Conservation (phyloP, 2,888 invertebrate genomes). For the Tuta absoluta region DNA sequence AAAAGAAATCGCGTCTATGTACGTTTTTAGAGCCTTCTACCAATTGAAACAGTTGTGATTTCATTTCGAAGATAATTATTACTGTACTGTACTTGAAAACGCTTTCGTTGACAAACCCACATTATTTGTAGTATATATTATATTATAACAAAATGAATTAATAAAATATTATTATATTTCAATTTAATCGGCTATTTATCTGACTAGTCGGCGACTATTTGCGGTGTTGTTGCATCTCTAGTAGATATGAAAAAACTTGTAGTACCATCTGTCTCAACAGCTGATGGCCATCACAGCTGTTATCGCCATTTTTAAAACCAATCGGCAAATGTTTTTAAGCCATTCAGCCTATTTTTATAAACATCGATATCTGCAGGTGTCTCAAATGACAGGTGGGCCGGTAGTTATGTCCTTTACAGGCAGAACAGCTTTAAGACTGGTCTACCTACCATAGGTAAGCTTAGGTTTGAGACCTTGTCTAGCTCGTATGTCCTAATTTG, state of each 20-base stretch:
- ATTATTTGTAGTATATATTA: too few relatives aligned
- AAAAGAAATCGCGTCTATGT: too few relatives aligned
- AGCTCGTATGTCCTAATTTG: conserved; percentile 16
- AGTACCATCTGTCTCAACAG: not conserved
- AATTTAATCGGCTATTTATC: too few relatives aligned
- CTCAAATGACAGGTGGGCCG: conserved; percentile 12
- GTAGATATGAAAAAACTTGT: not conserved
- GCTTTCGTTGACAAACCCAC: too few relatives aligned
- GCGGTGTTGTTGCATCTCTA: too few relatives aligned
- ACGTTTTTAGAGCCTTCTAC: too few relatives aligned
- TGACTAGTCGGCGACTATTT: too few relatives aligned
- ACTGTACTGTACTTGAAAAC: too few relatives aligned
- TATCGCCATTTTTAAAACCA: not conserved
- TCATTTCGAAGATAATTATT: too few relatives aligned
- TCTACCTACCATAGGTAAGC: not conserved
- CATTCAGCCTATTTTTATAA: not conserved
- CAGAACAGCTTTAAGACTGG: not conserved
- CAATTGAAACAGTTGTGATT: too few relatives aligned
- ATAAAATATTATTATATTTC: too few relatives aligned
- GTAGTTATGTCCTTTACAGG: conserved; percentile 10
- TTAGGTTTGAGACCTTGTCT: not conserved
- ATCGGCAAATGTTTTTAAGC: not conserved
- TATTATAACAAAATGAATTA: too few relatives aligned
- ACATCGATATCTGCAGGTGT: not conserved
- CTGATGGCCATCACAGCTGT: not conserved